Evolutionary conservation across 2,113 vertebrate species (phyloP).

Genomic region (Silurus meridionalis): DNA sequence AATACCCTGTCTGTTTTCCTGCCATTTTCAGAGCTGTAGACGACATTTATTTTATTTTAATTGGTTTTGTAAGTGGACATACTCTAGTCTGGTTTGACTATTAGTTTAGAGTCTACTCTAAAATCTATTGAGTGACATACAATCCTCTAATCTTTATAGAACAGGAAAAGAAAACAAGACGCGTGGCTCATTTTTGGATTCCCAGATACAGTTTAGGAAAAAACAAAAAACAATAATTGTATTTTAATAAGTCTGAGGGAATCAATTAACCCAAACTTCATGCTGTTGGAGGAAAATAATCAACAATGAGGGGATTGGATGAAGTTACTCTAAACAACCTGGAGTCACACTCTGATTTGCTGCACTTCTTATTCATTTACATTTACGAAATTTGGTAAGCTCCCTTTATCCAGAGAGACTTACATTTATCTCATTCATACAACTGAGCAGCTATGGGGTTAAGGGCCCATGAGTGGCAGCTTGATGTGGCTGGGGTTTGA

Average conservation of each 20-base stretch:
- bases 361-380: not conserved
- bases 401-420: no score
- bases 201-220: not conserved
- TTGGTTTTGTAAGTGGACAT: conserved; percentile 14
- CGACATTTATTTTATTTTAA: conserved; percentile 16
- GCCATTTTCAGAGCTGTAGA: conserved; percentile 4
- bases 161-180: not conserved
- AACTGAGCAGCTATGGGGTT: no score
- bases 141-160: conserved; percentile 11
- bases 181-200: no score
- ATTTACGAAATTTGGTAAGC: not conserved
- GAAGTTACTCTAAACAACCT: not conserved
- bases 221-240: no score
- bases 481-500: no score
- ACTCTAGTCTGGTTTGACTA: not conserved
- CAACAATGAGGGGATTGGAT: not conserved
- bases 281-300: not conserved
- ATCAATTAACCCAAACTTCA: not conserved
- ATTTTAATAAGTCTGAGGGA: not conserved
- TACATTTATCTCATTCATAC: no score
- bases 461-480: no score
- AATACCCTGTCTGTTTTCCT: conserved; percentile 13
- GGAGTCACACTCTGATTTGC: not conserved
- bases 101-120: conserved; percentile 8
- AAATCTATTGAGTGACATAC: conserved; percentile 20